A percentile compares a stretch with the other conserved stretches of the same genome.
Conservation (phyloP, 2,888 invertebrate species). For the Atherix ibis region DNA sequence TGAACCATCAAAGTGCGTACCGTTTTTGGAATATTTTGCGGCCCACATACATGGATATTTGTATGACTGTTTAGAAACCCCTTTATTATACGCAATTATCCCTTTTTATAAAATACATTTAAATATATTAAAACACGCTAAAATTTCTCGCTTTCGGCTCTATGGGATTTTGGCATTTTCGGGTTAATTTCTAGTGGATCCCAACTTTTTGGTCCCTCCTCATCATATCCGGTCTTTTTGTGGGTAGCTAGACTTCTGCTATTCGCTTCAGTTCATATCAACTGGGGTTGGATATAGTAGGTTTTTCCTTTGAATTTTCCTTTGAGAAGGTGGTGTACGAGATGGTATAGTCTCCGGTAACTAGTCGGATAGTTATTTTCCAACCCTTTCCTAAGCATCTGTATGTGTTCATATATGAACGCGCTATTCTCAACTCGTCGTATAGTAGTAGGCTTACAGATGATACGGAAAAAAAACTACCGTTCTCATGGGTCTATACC, state of each 20-base stretch:
- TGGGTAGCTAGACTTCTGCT: constrained; percentile 4
- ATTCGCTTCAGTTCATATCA: neutral
- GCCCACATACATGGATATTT: too few relatives aligned
- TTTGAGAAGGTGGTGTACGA: neutral
- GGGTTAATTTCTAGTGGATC: constrained; percentile 3
- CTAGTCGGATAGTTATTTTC: neutral
- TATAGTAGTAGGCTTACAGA: too few relatives aligned
- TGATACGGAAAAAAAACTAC: too few relatives aligned
- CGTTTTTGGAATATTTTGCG: too few relatives aligned
- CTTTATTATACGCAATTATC: too few relatives aligned
- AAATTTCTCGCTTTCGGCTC: too few relatives aligned
- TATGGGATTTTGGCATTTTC: constrained; percentile 5
- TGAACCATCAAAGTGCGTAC: too few relatives aligned
- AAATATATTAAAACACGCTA: constrained; percentile 12
- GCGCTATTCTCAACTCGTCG: too few relatives aligned
- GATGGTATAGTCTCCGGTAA: neutral
- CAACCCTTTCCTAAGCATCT: neutral
- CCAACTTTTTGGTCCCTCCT: constrained; percentile 7
- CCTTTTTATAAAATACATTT: constrained; percentile 10
- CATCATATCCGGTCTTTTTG: constrained; percentile 5
- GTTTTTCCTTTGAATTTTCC: neutral
- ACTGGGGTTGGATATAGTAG: neutral
- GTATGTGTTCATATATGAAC: too few relatives aligned
- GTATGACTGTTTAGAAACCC: too few relatives aligned
- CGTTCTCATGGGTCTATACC: too few relatives aligned